Evolutionary conservation across 2,888 invertebrate species (phyloP), one percentile per base, ranked within the genome.

Genomic region (Uloborus plumipes): DNA sequence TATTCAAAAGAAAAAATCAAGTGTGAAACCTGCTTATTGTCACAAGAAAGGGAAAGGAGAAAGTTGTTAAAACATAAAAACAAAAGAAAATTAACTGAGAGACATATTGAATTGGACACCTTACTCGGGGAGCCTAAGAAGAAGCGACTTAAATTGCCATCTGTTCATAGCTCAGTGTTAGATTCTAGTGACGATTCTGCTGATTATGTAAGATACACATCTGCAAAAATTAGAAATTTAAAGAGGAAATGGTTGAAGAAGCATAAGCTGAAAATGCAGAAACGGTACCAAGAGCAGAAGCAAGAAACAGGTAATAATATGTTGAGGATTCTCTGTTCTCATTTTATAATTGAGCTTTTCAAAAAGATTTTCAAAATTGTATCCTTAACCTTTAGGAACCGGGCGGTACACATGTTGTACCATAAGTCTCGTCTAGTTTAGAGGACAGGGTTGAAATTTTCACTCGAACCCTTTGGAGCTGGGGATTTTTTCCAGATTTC

Each of bases 151-250:
- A 83, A 83, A n/a, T 22, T 82, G n/a, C 66, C 76, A 62, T 72
- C 64, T 39, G 18, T 77, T 49, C 75, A 81, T 26, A 76, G 82
- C 61, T 82, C 82, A 15, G 50, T 75, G 15, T 66, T 83, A 39
- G 77, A 83, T 55, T 75, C 77, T 31, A 83, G 83, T 77, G 83
- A 77, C 58, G 83, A 83, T 39, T 83, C 83, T 16, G 64, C 71
- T 9, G 77, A 76, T 58, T 83, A 77, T 13, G 39, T 83, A 0
- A 72, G 58, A 39, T 77, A 69, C 55, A 77, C 83, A 55, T 77
- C 72, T 66, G 76, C 77, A 20, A 77, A 77, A 61, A 83, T 83
- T 61, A 66, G 64, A 16, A 83, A 77, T 47, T 49, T 83, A 14
- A 83, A 76, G 22, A 31, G 69, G 14, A 83, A 83, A 47, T 64